These are phyloP conservation scores for Pseudochirops cupreus DNA, from an alignment of 2,797 vertebrate species.

Conservation along the genomic window DNA sequence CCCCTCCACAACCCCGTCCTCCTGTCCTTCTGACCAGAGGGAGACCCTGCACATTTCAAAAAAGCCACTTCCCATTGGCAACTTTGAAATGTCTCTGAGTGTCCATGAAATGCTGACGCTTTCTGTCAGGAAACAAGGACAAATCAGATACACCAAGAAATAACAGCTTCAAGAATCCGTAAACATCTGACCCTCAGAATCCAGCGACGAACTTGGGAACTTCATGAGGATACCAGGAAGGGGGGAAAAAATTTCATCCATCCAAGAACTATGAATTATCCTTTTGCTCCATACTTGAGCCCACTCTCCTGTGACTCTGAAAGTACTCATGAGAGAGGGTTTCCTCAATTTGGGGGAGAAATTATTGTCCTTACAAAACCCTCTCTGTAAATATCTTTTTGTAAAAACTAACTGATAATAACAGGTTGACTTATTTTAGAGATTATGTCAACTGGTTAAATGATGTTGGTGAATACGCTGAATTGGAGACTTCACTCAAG, in stretches of 20 bases:
- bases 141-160: background rate
- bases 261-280: background rate
- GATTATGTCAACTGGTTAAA: background rate
- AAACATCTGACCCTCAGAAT: background rate
- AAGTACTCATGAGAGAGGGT: background rate
- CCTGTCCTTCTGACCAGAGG: background rate
- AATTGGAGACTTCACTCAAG: background rate
- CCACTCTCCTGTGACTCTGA: background rate
- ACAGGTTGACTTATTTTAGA: background rate
- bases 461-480: background rate
- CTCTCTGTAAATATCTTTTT: background rate
- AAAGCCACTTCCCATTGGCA: background rate
- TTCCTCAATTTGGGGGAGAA: background rate
- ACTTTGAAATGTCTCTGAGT: background rate
- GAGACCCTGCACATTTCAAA: background rate
- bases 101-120: background rate
- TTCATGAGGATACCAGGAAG: background rate
- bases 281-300: background rate
- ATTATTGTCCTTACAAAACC: background rate
- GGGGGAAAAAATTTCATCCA: background rate
- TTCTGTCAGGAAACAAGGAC: background rate
- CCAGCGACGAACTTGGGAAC: background rate
- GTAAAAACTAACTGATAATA: background rate
- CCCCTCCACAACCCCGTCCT: background rate
- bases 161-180: background rate